Evolutionary conservation across 2,888 invertebrate genomes (phyloP).

Genomic region (Morpho achilles): DNA sequence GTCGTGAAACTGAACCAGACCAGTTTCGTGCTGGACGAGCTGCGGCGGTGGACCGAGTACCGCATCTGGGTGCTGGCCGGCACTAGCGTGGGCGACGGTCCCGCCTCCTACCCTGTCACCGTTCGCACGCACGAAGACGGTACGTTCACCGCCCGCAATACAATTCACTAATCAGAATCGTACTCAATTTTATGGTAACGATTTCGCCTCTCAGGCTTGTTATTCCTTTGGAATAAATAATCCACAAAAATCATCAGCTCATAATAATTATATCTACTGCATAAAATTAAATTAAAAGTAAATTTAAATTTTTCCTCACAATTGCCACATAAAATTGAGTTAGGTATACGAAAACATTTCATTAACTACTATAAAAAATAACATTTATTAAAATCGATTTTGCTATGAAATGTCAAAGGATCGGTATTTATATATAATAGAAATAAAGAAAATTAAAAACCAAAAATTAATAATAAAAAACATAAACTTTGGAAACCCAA

Average conservation of each 20-base stretch:
- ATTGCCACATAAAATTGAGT: constrained; percentile 21
- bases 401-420: constrained; percentile 15
- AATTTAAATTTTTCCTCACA: background rate
- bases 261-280: too few species aligned
- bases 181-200: constrained; percentile 21
- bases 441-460: background rate
- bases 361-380: background rate
- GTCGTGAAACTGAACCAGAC: constrained; percentile 89
- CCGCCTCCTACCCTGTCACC: constrained; percentile 93
- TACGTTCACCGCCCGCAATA: constrained; percentile 81
- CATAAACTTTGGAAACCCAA: background rate
- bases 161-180: background rate
- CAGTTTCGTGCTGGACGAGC: constrained; percentile 90
- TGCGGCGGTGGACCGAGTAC: constrained; percentile 97
- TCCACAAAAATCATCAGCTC: too few species aligned
- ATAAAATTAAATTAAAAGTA: too few species aligned
- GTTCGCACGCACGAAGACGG: constrained; percentile 99
- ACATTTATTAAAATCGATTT: background rate
- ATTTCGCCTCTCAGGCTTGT: background rate
- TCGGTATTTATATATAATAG: background rate
- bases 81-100: constrained; percentile 97
- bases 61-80: constrained; percentile 98
- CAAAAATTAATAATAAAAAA: background rate
- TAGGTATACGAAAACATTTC: background rate
- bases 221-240: background rate